These are phyloP conservation scores for Caenorhabditis wallacei DNA, from an alignment of 2,888 invertebrate genomes.

Conservation along the genomic window DNA sequence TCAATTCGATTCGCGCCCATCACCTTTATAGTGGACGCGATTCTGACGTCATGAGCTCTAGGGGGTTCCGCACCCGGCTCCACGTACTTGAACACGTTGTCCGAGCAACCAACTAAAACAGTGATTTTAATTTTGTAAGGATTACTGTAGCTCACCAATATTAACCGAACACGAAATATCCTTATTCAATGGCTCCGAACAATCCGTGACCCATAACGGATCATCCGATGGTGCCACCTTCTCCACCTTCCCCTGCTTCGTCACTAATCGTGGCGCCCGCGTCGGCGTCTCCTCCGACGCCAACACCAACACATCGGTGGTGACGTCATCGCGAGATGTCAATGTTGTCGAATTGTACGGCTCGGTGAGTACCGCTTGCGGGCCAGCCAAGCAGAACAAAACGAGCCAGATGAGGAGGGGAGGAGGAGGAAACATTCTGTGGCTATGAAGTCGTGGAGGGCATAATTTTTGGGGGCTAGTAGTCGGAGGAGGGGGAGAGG, in stretches of 20 bases:
- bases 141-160: conserved; percentile 63
- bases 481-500: background rate
- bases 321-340: conserved; percentile 41
- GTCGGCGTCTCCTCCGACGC: conserved; percentile 62
- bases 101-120: conserved; percentile 75
- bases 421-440: conserved; percentile 9
- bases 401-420: conserved; percentile 14
- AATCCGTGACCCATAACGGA: conserved; percentile 67
- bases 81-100: conserved; percentile 57
- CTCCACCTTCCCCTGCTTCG: conserved; percentile 43
- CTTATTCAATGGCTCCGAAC: conserved; percentile 74
- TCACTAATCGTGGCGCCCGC: conserved; percentile 37
- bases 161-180: conserved; percentile 77
- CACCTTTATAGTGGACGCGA: conserved; percentile 78
- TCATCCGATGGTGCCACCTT: conserved; percentile 17
- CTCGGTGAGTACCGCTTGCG: conserved; percentile 41
- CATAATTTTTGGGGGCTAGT: conserved; percentile 9
- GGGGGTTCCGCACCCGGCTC: conserved; percentile 68
- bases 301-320: conserved; percentile 30
- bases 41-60: conserved; percentile 80
- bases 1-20: conserved; percentile 60
- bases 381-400: conserved; percentile 52
- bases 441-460: conserved; percentile 32
- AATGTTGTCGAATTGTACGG: conserved; percentile 49
- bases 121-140: background rate